Percentiles rank a stretch among this genome's conserved stretches.
These are phyloP conservation scores for Bujurquina vittata DNA, from an alignment of 2,113 vertebrate species.

Conservation along the genomic window DNA sequence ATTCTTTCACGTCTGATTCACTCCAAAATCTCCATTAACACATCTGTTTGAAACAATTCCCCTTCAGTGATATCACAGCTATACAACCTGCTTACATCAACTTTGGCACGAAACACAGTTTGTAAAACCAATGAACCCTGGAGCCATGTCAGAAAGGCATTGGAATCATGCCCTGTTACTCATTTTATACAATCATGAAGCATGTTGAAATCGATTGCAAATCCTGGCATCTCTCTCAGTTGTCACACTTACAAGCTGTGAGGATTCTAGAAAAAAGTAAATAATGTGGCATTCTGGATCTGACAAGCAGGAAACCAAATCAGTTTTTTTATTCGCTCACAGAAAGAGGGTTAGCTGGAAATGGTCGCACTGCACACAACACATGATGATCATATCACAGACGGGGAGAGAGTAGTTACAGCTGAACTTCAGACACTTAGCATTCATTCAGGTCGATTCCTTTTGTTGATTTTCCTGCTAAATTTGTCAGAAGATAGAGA, in stretches of 20 bases:
- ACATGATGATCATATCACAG: constrained; percentile 14
- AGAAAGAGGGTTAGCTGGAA: constrained; percentile 1
- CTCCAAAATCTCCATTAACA: constrained; percentile 20
- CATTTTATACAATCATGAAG: neutral
- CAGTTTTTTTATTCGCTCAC: constrained; percentile 32
- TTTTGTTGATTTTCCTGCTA: neutral
- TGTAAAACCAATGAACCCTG: constrained; percentile 36
- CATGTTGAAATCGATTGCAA: neutral
- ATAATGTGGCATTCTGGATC: neutral
- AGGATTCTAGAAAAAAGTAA: neutral
- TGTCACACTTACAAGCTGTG: neutral
- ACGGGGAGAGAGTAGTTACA: neutral
- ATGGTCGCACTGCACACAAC: neutral
- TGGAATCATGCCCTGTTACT: neutral
- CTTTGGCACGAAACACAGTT: constrained; percentile 15
- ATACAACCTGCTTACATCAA: constrained; percentile 42
- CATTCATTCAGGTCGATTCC: neutral
- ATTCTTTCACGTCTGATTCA: constrained; percentile 44
- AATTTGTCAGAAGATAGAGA: neutral
- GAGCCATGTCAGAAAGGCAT: constrained; percentile 34
- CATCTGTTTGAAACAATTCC: constrained; percentile 43
- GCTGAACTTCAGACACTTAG: neutral
- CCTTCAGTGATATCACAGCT: constrained; percentile 44
- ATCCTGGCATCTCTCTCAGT: neutral
- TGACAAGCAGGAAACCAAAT: constrained; percentile 48